phyloP scores from a whole-genome alignment of 2,888 invertebrate species.

The Agelastica alni region DNA sequence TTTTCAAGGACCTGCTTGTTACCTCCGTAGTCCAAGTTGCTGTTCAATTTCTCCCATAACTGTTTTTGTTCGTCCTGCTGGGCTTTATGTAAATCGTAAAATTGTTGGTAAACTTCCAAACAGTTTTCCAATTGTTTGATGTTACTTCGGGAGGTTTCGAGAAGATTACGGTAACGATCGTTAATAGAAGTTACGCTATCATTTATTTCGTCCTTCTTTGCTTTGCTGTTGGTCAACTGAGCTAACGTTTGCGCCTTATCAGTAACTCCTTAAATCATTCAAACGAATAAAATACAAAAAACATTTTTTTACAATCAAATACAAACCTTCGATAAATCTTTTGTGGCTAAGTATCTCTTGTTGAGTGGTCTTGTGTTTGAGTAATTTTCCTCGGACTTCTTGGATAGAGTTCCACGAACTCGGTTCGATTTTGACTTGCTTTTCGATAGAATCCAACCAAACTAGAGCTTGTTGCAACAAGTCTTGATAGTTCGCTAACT shows the following conservation, averaged over 20 bases:
- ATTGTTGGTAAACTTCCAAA: slow-evolving; percentile 82
- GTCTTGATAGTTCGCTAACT: slow-evolving; percentile 85
- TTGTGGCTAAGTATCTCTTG: slow-evolving; percentile 92
- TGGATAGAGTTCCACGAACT: slow-evolving; percentile 77
- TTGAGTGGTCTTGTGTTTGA: slow-evolving; percentile 82
- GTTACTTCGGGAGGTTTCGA: slow-evolving; percentile 67
- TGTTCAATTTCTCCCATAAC: slow-evolving; percentile 83
- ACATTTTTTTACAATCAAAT: not conserved
- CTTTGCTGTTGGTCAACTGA: slow-evolving; percentile 63
- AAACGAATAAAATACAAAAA: not conserved
- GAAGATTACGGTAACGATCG: slow-evolving; percentile 74
- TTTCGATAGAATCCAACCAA: slow-evolving; percentile 89
- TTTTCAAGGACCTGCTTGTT: slow-evolving; percentile 84
- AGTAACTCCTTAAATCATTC: slow-evolving; percentile 63
- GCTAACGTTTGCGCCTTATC: slow-evolving; percentile 82
- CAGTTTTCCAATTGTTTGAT: slow-evolving; percentile 76
- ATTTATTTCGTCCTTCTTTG: slow-evolving; percentile 66
- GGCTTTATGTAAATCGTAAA: slow-evolving; percentile 81
- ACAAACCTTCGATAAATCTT: slow-evolving; percentile 76
- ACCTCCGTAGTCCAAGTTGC: slow-evolving; percentile 83
- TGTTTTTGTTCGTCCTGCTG: slow-evolving; percentile 90
- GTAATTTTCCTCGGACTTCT: slow-evolving; percentile 80
- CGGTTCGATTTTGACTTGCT: slow-evolving; percentile 73
- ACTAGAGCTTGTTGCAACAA: slow-evolving; percentile 77
- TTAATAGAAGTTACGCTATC: slow-evolving; percentile 74